phyloP scores from a whole-genome alignment of 2,113 vertebrate species.

The Porphyrio hochstetteri region DNA sequence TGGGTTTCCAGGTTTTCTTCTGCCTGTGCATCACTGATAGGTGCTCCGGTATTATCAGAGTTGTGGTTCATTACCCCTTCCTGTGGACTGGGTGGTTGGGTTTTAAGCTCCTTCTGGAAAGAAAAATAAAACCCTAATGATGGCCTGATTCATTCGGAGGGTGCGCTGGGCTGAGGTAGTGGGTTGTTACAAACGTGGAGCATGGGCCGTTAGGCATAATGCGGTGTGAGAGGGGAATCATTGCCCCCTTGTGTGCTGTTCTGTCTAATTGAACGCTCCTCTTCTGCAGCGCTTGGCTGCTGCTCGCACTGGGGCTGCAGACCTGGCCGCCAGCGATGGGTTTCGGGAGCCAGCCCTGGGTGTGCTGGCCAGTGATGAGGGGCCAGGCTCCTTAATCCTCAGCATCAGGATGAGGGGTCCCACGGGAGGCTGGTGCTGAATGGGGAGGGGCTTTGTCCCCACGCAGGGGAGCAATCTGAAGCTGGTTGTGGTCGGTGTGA shows the following conservation, averaged over 20 bases:
- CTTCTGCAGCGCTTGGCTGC: neutral
- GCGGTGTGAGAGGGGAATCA: conserved; percentile 48
- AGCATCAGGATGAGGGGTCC: fast-evolving
- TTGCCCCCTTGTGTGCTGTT: conserved; percentile 44
- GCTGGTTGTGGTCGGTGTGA: fast-evolving
- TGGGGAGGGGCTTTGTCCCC: fast-evolving
- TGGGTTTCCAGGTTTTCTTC: neutral
- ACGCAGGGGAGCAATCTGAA: fast-evolving
- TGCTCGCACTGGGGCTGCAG: neutral
- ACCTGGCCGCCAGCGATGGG: fast-evolving
- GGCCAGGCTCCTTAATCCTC: neutral
- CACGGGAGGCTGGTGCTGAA: fast-evolving
- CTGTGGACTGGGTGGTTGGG: neutral
- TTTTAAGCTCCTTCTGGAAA: neutral
- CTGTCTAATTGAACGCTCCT: conserved; percentile 43
- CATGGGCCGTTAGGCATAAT: conserved; percentile 24
- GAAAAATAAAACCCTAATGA: neutral
- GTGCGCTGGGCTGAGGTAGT: neutral
- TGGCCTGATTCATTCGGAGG: neutral
- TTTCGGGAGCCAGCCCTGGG: fast-evolving
- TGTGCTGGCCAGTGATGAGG: fast-evolving
- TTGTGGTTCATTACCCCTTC: neutral
- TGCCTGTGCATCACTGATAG: neutral
- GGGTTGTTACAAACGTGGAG: neutral
- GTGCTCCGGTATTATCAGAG: neutral